Base-by-base conservation (phyloP, 2,888 invertebrate species). In the Flexamia atlantica region DNA sequence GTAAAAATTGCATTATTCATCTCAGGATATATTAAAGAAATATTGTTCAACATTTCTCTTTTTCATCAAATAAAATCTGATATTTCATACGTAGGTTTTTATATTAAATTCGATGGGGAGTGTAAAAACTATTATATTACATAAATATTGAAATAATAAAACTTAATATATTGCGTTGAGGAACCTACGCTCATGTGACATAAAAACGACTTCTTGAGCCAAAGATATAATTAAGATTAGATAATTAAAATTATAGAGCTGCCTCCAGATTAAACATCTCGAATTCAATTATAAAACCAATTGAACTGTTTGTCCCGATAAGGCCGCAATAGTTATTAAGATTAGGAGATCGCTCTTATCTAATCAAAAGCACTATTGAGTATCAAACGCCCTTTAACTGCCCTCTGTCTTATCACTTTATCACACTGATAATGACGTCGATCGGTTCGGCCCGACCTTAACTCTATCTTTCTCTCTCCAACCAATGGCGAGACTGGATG, bases 331-430 rank as follows among this genome's bases (percentile, higher is more conserved):
- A 1, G 64, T 72, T 42, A 72, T 72, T 72, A 20, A 40, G 72
- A 68, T 68, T 40, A 72, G 36, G 30, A 72, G 72, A 72, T 76
- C 5, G 57, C 32, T 79, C 10, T 76, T 79, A 57, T 79, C 79
- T 79, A 57, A 79, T 79, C 79, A 57, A 12, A 17, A 57, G n/a
- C 30, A 36, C 53, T 79, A 25, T 14, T 20, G 53, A 50, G 32
- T 30, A 79, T 76, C 42, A 50, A 46, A 30, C 79, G 79, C 57
- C 79, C 79, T 79, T 79, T 79, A 79, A 79, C 79, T 79, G 79
- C 23, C 79, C 79, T 79, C 57, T 79, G 79, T 14, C 79, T 79
- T 79, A 79, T 76, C 50, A 25, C 12, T 42, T 40, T 72, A 72
- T 76, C 74, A 32, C 17, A 57, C 50, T 53, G 79, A 79, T 79